phyloP scores from a whole-genome alignment of 2,888 invertebrate species.

The Drosophila siamana region DNA sequence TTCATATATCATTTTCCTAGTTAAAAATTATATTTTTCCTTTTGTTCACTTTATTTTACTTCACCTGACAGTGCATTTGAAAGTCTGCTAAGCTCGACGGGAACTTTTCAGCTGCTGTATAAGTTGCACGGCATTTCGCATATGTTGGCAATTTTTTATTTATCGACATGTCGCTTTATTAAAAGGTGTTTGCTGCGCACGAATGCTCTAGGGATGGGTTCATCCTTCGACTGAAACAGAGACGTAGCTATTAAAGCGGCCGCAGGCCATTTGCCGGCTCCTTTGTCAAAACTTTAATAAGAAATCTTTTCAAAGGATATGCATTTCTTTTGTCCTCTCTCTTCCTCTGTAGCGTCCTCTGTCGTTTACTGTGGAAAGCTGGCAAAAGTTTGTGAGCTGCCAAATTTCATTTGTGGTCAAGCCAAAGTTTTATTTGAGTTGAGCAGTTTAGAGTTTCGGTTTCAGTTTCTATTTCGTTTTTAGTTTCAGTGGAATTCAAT shows the following conservation, averaged over 20 bases:
- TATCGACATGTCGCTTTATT: constrained; percentile 69
- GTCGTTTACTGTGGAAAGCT: constrained; percentile 9
- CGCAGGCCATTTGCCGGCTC: constrained; percentile 44
- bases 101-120: constrained; percentile 17
- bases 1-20: too few species aligned
- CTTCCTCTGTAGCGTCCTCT: not conserved
- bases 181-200: constrained; percentile 64
- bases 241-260: constrained; percentile 10
- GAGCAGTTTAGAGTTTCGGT: constrained; percentile 42
- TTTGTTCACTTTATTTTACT: too few species aligned
- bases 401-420: constrained; percentile 66
- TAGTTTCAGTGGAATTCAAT: constrained; percentile 61
- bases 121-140: constrained; percentile 55
- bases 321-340: constrained; percentile 20
- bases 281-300: constrained; percentile 49
- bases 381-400: constrained; percentile 40
- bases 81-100: not conserved
- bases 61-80: constrained; percentile 11
- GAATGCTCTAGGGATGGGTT: constrained; percentile 4
- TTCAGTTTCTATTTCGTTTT: constrained; percentile 53
- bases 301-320: constrained; percentile 46
- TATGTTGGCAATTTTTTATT: constrained; percentile 82
- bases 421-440: constrained; percentile 66
- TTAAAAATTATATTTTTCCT: too few species aligned
- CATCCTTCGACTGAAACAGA: not conserved